Evolutionary conservation across 2,888 invertebrate species (phyloP).

Genomic region (Dioctria rufipes): DNA sequence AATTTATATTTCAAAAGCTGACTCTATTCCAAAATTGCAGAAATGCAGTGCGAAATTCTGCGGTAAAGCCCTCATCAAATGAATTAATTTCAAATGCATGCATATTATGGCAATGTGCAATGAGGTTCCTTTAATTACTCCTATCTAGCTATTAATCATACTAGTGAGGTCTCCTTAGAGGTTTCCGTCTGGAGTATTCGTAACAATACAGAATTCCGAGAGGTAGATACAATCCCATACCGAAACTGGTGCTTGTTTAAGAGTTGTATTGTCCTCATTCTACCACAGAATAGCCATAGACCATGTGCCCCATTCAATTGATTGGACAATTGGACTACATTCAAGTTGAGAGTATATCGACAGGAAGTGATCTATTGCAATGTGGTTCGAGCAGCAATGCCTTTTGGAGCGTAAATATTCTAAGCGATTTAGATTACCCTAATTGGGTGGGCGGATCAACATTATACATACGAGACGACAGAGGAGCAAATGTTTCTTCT

Average conservation of each 20-base stretch:
- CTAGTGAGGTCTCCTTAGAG: background rate
- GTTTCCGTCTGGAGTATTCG: background rate
- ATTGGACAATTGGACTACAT: background rate
- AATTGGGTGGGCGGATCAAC: background rate
- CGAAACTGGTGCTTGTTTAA: no score
- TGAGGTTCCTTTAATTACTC: slow-evolving; percentile 9
- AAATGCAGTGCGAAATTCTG: background rate
- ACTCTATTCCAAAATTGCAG: background rate
- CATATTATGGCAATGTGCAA: background rate
- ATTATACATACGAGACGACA: background rate
- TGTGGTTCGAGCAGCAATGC: background rate
- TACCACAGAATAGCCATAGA: background rate
- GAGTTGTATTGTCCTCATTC: background rate
- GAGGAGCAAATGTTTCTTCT: background rate
- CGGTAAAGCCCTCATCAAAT: slow-evolving; percentile 7
- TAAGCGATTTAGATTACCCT: background rate
- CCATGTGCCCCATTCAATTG: no score
- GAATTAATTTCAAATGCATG: slow-evolving; percentile 27
- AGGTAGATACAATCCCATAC: slow-evolving; percentile 2
- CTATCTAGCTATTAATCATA: slow-evolving; percentile 27
- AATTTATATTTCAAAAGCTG: background rate
- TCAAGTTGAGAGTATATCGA: background rate
- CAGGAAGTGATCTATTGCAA: slow-evolving; percentile 31
- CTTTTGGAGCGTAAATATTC: slow-evolving; percentile 1
- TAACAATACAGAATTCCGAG: background rate